Evolutionary conservation across 2,113 vertebrate genomes (phyloP).

Genomic region (Trematocara unimaculatum): DNA sequence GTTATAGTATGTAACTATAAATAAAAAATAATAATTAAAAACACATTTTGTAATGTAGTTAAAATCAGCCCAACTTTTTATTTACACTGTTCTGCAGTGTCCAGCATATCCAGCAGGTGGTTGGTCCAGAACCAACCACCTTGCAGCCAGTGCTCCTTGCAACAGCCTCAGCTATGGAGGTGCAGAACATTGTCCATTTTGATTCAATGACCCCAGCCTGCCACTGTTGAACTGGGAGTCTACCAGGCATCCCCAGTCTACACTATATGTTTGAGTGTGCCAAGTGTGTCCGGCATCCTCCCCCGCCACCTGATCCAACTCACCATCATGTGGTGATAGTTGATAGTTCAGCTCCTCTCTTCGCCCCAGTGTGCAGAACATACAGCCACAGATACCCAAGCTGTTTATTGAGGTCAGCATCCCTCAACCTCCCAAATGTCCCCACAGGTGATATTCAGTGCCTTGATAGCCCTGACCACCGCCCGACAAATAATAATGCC

Average conservation of each 20-base stretch:
- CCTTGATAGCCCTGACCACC: neutral
- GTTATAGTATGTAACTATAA: neutral
- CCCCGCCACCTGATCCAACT: neutral
- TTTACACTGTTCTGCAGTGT: neutral
- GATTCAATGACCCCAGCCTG: neutral
- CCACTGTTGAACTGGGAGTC: neutral
- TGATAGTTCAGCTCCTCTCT: neutral
- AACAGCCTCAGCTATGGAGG: neutral
- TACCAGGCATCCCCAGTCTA: neutral
- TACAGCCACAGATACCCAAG: neutral
- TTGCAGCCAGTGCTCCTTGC: neutral
- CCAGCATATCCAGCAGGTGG: neutral
- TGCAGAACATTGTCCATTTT: neutral
- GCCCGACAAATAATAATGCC: neutral
- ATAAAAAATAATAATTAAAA: neutral
- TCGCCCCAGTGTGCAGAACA: neutral
- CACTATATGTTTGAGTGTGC: neutral
- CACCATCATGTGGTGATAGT: neutral
- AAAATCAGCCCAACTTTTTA: neutral
- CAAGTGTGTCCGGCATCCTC: neutral
- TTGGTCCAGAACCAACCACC: neutral
- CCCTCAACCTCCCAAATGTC: neutral
- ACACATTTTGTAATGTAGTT: rapidly evolving
- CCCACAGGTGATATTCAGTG: neutral
- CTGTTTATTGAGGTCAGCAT: neutral